These are phyloP conservation scores for Carettochelys insculpta DNA, from an alignment of 2,113 vertebrate species.

Conservation along the genomic window DNA sequence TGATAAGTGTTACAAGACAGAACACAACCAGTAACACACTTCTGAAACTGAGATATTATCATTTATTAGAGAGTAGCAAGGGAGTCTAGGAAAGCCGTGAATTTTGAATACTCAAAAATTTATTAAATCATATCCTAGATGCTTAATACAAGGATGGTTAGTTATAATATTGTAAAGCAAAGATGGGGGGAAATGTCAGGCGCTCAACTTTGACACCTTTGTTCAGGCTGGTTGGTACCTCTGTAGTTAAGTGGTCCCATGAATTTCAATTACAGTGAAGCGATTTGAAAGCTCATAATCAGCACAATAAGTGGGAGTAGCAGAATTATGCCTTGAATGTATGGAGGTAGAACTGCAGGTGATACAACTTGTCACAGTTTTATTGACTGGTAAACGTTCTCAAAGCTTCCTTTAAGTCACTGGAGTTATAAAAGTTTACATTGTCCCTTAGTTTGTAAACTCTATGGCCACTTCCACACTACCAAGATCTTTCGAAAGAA, in stretches of 20 bases:
- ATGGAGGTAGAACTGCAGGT: background rate
- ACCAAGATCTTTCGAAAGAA: too few species aligned
- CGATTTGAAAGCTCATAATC: background rate
- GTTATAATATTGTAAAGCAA: background rate
- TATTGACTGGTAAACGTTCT: background rate
- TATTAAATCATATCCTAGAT: background rate
- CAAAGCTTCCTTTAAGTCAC: conserved; percentile 1
- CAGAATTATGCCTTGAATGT: background rate
- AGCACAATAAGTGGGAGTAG: background rate
- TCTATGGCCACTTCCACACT: too few species aligned
- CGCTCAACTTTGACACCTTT: background rate
- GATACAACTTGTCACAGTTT: background rate
- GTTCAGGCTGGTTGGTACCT: background rate
- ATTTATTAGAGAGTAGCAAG: background rate
- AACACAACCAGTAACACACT: background rate
- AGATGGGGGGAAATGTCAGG: background rate
- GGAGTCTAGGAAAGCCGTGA: background rate
- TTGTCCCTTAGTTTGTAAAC: background rate
- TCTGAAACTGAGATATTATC: background rate
- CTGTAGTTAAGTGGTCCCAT: background rate
- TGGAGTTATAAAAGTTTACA: background rate
- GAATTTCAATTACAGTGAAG: background rate
- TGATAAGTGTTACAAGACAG: background rate
- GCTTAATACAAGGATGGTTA: conserved; percentile 20
- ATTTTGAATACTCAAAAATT: background rate